phyloP scores from a whole-genome alignment of 2,888 invertebrate genomes.

The Acanthosepion esculentum region DNA sequence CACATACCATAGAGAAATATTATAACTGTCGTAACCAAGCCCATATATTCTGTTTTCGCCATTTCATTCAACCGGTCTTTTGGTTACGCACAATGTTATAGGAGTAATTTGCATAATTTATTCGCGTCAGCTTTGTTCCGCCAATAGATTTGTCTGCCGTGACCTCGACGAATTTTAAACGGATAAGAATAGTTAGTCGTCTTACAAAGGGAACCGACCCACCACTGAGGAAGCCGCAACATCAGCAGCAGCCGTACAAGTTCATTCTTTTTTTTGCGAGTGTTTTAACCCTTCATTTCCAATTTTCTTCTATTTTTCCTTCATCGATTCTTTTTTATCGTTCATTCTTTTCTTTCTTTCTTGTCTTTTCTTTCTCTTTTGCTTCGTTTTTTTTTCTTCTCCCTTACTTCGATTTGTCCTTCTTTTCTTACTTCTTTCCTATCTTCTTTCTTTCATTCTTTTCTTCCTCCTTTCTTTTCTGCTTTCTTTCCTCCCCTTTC shows the following conservation, averaged over 20 bases:
- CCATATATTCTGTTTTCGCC: not conserved
- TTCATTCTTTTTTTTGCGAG: not conserved
- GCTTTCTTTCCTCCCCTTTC: not conserved
- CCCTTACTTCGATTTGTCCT: not conserved
- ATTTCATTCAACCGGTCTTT: not conserved
- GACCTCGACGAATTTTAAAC: slow-evolving; percentile 20
- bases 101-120: not conserved
- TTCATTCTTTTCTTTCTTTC: not conserved
- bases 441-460: fast-evolving
- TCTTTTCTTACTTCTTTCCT: not conserved
- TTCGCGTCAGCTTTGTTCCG: not conserved
- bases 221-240: not conserved
- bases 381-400: not conserved
- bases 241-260: not conserved
- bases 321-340: not conserved
- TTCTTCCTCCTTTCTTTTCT: not conserved
- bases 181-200: not conserved
- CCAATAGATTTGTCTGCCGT: slow-evolving; percentile 13
- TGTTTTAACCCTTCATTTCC: no score
- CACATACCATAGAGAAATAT: not conserved
- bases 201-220: not conserved
- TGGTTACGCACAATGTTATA: not conserved
- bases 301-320: not conserved
- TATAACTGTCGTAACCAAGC: not conserved
- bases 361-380: not conserved